These are phyloP conservation scores for Lydus trimaculatus DNA, from an alignment of 2,888 invertebrate species.

Conservation along the genomic window DNA sequence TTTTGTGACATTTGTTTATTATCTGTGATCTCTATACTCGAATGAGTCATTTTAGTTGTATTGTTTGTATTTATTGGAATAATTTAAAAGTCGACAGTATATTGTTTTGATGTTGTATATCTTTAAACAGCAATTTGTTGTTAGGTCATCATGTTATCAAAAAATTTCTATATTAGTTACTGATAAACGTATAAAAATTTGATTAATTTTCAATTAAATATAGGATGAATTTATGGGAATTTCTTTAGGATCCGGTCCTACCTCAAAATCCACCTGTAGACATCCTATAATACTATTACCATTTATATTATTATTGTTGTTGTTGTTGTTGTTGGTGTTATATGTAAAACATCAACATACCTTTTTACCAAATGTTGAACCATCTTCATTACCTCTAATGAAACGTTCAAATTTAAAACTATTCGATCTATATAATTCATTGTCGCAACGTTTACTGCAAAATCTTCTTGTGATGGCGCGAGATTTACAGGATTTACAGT, in stretches of 20 bases:
- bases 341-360: slow-evolving; percentile 60
- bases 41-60: neutral
- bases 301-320: no score
- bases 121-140: neutral
- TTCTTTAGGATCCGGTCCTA: slow-evolving; percentile 15
- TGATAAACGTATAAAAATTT: neutral
- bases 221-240: neutral
- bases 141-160: neutral
- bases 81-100: neutral
- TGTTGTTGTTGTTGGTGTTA: neutral
- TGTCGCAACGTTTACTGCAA: slow-evolving; percentile 79
- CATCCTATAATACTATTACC: neutral
- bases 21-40: neutral
- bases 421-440: slow-evolving; percentile 85
- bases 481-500: slow-evolving; percentile 65
- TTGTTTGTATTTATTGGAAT: neutral
- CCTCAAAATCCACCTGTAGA: slow-evolving; percentile 31
- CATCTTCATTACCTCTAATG: slow-evolving; percentile 71
- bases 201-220: neutral
- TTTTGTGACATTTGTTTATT: neutral
- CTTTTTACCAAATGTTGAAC: slow-evolving; percentile 70
- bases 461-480: slow-evolving; percentile 73
- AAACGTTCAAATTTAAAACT: slow-evolving; percentile 89
- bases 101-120: neutral
- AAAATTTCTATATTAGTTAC: neutral